Conservation (phyloP, 2,797 vertebrate species). For the Gallinago stenura region DNA sequence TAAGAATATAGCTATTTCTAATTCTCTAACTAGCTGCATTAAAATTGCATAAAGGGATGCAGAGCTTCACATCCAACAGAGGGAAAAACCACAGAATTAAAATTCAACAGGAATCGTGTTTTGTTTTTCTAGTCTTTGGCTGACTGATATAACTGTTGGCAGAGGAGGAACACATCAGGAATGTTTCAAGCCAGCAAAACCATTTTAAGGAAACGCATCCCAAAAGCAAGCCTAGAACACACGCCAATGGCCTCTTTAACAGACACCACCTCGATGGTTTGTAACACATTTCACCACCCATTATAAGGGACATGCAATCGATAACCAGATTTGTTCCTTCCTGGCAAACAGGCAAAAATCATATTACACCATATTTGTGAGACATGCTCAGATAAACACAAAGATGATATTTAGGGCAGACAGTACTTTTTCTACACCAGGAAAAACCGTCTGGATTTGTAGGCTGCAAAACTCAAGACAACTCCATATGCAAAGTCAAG, state of each 20-base stretch:
- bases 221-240: background rate
- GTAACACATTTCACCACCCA: background rate
- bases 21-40: background rate
- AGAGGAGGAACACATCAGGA: background rate
- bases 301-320: background rate
- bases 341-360: background rate
- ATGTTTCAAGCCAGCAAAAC: background rate
- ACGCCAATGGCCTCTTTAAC: background rate
- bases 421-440: background rate
- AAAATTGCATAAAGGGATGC: background rate
- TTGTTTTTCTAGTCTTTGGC: background rate
- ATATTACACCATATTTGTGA: background rate
- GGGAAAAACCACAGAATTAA: background rate
- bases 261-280: background rate
- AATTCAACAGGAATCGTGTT: background rate
- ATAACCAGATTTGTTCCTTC: background rate
- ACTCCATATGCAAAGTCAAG: rapidly evolving
- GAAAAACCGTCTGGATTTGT: background rate
- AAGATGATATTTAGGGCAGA: background rate
- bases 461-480: background rate
- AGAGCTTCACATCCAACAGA: background rate
- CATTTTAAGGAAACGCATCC: background rate
- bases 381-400: background rate
- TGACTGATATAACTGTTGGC: background rate
- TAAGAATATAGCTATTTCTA: background rate